Evolutionary conservation across 1,140 invertebrate species (phyloP), one percentile per base, ranked within the genome.

Genomic region (Antheraea pernyi): DNA sequence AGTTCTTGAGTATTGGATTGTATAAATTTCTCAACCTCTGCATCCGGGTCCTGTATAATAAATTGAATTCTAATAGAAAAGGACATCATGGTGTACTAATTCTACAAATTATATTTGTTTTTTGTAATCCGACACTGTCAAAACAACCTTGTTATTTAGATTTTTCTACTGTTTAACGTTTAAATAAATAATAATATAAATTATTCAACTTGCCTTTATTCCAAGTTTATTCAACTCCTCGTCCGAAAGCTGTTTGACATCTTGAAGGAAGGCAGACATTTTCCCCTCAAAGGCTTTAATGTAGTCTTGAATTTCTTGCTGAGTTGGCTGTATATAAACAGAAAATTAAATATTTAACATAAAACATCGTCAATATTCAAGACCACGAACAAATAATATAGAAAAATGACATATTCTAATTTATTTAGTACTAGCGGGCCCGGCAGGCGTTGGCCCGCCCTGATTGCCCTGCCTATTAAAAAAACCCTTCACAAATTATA

Each of bases 11-110:
- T 99, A 83, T 99, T 99, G 0, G 97, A 96, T 78, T 96, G 95
- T 11, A 99, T 96, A 78, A 99, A 99, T 83, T 98, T 98, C 81
- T 99, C 98, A 0, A 99, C 97, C 92, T 99, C 98, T 85, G 94
- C 95, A 80, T 98, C 97, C 0, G 95, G 93, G 85, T 97, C 96
- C 93, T 91, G 37, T 19, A 42, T 63, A 70, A 39, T 62, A 42
- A 67, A 36, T 19, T 19, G 11, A 22, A 22, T 22, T 16, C 2
- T 8, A 64, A 39, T 39, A n/a, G n/a, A n/a, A 36, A 1, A 36
- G 6, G 11, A 62, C 62, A 53, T 30, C 22, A 30, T 30, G 1
- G 22, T 30, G 22, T n/a, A n/a, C n/a, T n/a, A n/a, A n/a, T n/a
- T n/a, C n/a, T n/a, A n/a, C n/a, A n/a, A n/a, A n/a, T 30, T 30